A percentile compares a stretch with the other conserved stretches of the same genome.
Evolutionary conservation across 2,113 vertebrate species (phyloP).

Genomic region (Passer domesticus): DNA sequence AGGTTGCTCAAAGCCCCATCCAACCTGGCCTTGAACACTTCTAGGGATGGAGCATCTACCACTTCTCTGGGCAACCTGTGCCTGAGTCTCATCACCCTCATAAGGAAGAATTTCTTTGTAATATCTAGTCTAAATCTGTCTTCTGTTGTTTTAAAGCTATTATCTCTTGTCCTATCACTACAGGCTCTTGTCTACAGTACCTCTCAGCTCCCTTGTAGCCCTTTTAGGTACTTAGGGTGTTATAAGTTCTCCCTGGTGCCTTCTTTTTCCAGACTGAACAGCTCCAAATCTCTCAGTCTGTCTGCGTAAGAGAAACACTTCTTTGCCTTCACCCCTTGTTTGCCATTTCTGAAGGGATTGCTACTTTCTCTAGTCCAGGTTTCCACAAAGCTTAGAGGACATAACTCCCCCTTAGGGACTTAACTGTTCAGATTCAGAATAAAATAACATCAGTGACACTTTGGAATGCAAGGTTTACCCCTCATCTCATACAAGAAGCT

Average conservation of each 20-base stretch:
- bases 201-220: background rate
- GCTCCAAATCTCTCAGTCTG: background rate
- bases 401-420: background rate
- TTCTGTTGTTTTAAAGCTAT: background rate
- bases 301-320: background rate
- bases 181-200: no score
- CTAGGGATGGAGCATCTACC: background rate
- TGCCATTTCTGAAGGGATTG: background rate
- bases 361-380: background rate
- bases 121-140: no score
- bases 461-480: background rate
- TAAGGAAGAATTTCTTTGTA: background rate
- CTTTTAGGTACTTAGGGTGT: background rate
- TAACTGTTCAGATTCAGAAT: background rate
- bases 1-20: background rate
- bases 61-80: background rate
- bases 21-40: background rate
- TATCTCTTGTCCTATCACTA: background rate
- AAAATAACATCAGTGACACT: background rate
- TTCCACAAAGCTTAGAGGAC: background rate
- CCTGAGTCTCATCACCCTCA: background rate
- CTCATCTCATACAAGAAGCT: background rate
- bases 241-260: fast-evolving
- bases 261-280: background rate
- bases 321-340: background rate